Percentiles rank a stretch among this genome's conserved stretches.
These are phyloP conservation scores for Magallana nippona DNA, from an alignment of 2,888 invertebrate genomes.

Conservation along the genomic window DNA sequence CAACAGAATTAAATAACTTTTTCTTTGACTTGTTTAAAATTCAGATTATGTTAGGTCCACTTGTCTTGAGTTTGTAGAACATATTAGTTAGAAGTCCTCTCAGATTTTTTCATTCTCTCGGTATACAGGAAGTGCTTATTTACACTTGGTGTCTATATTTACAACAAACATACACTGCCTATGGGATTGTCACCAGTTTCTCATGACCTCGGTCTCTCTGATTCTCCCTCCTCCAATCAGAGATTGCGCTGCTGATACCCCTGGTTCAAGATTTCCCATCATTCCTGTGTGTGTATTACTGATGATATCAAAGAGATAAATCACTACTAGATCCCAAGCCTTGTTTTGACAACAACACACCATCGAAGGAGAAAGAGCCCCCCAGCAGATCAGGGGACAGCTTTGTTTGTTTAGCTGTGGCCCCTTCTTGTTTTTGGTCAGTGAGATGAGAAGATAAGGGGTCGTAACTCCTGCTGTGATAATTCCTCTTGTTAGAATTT, in stretches of 20 bases:
- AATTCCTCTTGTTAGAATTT: not conserved
- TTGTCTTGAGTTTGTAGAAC: too few relatives aligned
- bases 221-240: not conserved
- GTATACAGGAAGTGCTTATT: not conserved
- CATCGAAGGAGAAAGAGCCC: not conserved
- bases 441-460: conserved; percentile 22
- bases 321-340: not conserved
- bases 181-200: conserved; percentile 18
- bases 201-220: not conserved
- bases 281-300: conserved; percentile 3
- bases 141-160: not conserved
- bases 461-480: conserved; percentile 23
- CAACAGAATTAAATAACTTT: too few relatives aligned
- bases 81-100: not conserved
- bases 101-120: not conserved
- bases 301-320: conserved; percentile 32
- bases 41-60: too few relatives aligned
- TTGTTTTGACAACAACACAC: not conserved
- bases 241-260: not conserved
- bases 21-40: too few relatives aligned
- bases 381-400: not conserved
- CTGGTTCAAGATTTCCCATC: not conserved
- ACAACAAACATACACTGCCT: not conserved
- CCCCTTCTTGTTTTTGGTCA: conserved; percentile 14
- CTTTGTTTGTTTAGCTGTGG: conserved; percentile 17